These are phyloP conservation scores for Aleiodes leptofemur DNA, from an alignment of 2,888 invertebrate genomes.

Conservation along the genomic window DNA sequence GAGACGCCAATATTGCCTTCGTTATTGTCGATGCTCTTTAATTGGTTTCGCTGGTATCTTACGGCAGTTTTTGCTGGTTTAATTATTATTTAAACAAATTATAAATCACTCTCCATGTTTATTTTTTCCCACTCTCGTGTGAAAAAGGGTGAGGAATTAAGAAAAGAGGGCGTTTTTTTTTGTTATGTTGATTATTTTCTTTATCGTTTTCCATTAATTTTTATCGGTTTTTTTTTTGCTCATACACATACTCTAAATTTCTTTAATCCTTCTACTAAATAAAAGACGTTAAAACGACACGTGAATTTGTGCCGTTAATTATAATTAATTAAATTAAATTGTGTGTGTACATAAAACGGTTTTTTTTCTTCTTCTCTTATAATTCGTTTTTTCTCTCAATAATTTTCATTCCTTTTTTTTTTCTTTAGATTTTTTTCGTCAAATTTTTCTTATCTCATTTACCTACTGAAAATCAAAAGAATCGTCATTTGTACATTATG, in stretches of 20 bases:
- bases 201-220: too few relatives aligned
- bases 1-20: conserved; percentile 24
- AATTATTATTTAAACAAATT: conserved; percentile 20
- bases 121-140: conserved; percentile 26
- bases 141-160: conserved; percentile 24
- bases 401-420: conserved; percentile 1
- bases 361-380: not conserved
- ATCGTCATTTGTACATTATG: conserved; percentile 30
- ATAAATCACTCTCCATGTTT: conserved; percentile 7
- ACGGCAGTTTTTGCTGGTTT: conserved; percentile 35
- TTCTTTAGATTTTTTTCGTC: not conserved
- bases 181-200: conserved; percentile 8
- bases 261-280: too few relatives aligned
- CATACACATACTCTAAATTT: too few relatives aligned
- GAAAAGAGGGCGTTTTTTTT: not conserved
- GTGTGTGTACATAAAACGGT: too few relatives aligned
- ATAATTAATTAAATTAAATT: too few relatives aligned
- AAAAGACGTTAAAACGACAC: too few relatives aligned
- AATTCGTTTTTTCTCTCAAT: not conserved
- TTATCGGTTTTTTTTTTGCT: too few relatives aligned
- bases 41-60: conserved; percentile 35
- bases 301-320: too few relatives aligned
- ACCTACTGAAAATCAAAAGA: conserved; percentile 28
- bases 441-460: not conserved
- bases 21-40: conserved; percentile 19